A percentile compares a stretch with the other conserved stretches of the same genome.
These are phyloP conservation scores for Parauchenoglanis punctatus DNA, from an alignment of 2,797 vertebrate genomes.

Conservation along the genomic window DNA sequence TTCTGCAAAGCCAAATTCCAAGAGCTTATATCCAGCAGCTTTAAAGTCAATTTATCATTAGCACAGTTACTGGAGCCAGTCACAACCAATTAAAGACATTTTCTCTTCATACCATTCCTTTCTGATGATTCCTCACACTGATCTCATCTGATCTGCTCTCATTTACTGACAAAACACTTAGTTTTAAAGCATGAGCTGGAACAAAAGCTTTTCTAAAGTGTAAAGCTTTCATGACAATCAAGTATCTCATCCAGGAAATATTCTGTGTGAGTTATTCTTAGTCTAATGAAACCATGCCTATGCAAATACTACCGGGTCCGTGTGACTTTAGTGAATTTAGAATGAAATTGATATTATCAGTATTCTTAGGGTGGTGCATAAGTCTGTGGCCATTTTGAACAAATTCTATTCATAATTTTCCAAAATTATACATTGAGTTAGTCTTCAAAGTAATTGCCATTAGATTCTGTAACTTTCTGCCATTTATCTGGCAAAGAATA, in stretches of 20 bases:
- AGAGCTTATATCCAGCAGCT: neutral
- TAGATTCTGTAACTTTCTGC: no score
- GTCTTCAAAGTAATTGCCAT: no score
- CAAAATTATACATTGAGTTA: no score
- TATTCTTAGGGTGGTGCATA: neutral
- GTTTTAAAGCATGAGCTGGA: conserved; percentile 24
- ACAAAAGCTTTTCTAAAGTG: conserved; percentile 24
- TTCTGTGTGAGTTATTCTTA: conserved; percentile 2
- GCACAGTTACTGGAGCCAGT: neutral
- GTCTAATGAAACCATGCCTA: neutral
- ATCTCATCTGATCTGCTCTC: conserved; percentile 28
- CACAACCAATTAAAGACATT: neutral
- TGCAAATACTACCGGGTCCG: neutral
- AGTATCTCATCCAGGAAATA: conserved; percentile 1
- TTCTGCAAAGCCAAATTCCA: neutral
- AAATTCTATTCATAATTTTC: no score
- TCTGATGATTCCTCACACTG: conserved; percentile 17
- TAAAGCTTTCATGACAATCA: conserved; percentile 23
- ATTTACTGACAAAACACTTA: conserved; percentile 30
- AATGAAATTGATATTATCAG: neutral
- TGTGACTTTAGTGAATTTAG: conserved; percentile 10
- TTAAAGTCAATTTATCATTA: neutral
- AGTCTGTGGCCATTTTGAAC: no score
- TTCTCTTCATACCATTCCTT: neutral
- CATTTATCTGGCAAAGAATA: no score